Percentiles rank a stretch among this genome's conserved stretches.
Evolutionary conservation across 2,888 invertebrate genomes (phyloP).

Genomic region (Chrysolina oricalcia): DNA sequence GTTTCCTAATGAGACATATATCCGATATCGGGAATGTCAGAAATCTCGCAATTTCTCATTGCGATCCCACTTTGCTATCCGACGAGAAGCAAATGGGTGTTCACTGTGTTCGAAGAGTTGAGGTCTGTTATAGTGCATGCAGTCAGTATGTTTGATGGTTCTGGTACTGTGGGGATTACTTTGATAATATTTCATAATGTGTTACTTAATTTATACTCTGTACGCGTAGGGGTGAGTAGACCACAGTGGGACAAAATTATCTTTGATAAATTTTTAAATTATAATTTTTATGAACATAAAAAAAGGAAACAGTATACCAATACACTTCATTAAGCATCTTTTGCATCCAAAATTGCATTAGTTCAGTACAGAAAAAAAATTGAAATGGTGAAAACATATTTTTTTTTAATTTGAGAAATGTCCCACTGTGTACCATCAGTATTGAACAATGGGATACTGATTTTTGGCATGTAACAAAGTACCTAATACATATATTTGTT

Average conservation of each 20-base stretch:
- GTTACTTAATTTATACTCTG: no score
- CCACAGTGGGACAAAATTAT: no score
- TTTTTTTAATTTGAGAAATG: background rate
- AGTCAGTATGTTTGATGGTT: background rate
- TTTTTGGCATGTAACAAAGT: conserved; percentile 17
- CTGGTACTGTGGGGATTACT: background rate
- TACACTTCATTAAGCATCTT: background rate
- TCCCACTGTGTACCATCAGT: background rate
- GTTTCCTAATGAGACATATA: conserved; percentile 42
- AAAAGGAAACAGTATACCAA: no score
- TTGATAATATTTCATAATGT: background rate
- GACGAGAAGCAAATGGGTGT: background rate
- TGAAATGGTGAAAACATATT: background rate
- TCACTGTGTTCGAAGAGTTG: background rate
- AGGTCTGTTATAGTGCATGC: background rate
- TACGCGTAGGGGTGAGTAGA: no score
- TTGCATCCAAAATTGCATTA: background rate
- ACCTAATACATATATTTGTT: conserved; percentile 2
- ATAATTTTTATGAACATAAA: no score
- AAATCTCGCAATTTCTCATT: conserved; percentile 24
- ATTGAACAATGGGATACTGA: conserved; percentile 1
- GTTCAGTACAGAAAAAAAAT: background rate
- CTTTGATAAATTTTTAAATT: background rate
- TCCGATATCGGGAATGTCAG: conserved; percentile 32
- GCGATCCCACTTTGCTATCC: conserved; percentile 8